A percentile compares a stretch with the other conserved stretches of the same genome.
phyloP scores from a whole-genome alignment of 2,888 invertebrate species.

The Geotrupes spiniger region DNA sequence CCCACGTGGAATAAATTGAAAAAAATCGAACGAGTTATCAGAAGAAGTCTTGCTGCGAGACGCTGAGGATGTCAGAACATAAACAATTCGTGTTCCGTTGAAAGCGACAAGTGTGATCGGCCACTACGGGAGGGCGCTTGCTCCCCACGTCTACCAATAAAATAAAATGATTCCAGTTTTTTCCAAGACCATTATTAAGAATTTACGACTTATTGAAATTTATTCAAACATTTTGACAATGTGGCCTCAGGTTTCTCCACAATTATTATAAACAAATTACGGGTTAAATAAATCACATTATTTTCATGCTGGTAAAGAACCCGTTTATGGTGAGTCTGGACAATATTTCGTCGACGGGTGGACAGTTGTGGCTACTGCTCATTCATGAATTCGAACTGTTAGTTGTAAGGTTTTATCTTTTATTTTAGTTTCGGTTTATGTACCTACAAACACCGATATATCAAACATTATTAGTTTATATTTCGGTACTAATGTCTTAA shows the following conservation, averaged over 20 bases:
- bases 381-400: constrained; percentile 28
- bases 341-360: constrained; percentile 41
- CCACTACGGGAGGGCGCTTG: constrained; percentile 39
- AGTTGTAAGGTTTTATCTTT: not conserved
- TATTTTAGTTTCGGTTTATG: not conserved
- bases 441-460: no score
- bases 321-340: constrained; percentile 42
- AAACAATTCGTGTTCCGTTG: constrained; percentile 42
- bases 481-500: no score
- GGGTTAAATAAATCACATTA: constrained; percentile 39
- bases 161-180: constrained; percentile 43
- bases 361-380: constrained; percentile 43
- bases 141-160: constrained; percentile 45
- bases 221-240: constrained; percentile 45
- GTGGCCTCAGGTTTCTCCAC: constrained; percentile 33
- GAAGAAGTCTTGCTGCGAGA: constrained; percentile 11
- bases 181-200: constrained; percentile 37
- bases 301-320: constrained; percentile 44
- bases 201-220: constrained; percentile 48
- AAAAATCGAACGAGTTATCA: constrained; percentile 16
- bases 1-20: constrained; percentile 17
- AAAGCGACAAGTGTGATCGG: constrained; percentile 47
- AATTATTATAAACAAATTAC: constrained; percentile 42
- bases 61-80: constrained; percentile 30
- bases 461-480: no score